Evolutionary conservation across 2,888 invertebrate genomes (phyloP), one percentile per base, ranked within the genome.

Genomic region (Panzeria rudis): DNA sequence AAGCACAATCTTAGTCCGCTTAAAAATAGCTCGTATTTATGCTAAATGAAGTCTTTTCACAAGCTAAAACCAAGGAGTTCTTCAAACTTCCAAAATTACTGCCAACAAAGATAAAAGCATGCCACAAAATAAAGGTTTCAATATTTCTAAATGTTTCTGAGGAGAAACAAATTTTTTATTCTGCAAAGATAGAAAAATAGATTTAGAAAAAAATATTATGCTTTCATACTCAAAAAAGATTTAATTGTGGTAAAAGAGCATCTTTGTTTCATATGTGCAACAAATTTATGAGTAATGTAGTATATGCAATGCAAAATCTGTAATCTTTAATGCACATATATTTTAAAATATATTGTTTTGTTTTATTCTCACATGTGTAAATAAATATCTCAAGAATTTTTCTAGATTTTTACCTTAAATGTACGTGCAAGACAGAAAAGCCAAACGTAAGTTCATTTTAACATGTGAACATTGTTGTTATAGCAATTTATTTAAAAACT

Each of bases 401-500:
- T 35, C n/a, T 59, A 50, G 15, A 47, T 38, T 56, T 77, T 50
- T 77, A 50, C 66, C 47, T 68, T 59, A 35, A 59, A 68, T 47
- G 13, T 56, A 56, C 11, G 7, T 20, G 52, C n/a, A 23, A 35
- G 13, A 44, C 25, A 41, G 3, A 68, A 38, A 50, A 59, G n/a
- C 5, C 56, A 77, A 54, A 54, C 15, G n/a, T 44, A 76, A 54
- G 47, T 59, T 32, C 15, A 56, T 76, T 44, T 20, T 3, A 56
- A 44, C 50, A 44, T 56, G 38, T 23, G 50, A 29, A 79, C 15
- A 62, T 64, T 41, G 44, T 59, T 69, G 75, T 82, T 76, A 54
- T 62, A 54, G 81, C 81, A 82, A 82, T 75, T 82, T 76, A 82
- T 82, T 82, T 75, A 59, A 81, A 73, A 78, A 54, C 64, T 47